phyloP scores from a whole-genome alignment of 2,797 vertebrate genomes.

The Macropodus opercularis region DNA sequence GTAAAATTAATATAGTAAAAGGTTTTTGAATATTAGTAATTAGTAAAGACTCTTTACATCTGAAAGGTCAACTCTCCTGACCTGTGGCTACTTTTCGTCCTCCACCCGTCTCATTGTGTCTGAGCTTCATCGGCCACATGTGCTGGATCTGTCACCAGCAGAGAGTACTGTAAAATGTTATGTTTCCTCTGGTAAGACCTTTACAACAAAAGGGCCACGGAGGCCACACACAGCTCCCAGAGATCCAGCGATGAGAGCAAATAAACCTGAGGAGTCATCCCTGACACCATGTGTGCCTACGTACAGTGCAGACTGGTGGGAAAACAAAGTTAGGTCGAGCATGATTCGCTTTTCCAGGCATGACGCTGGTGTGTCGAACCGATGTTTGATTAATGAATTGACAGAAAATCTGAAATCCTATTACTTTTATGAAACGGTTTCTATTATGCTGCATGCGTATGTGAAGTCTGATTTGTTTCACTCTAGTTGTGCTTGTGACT shows the following conservation, averaged over 20 bases:
- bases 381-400: conserved; percentile 19
- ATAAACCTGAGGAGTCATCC: conserved; percentile 84
- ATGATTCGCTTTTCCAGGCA: conserved; percentile 56
- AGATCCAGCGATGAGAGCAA: conserved; percentile 84
- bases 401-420: neutral
- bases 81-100: conserved; percentile 10
- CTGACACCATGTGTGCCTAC: conserved; percentile 79
- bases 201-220: conserved; percentile 78
- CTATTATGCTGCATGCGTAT: too few relatives aligned
- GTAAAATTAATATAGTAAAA: neutral
- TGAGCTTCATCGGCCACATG: conserved; percentile 44
- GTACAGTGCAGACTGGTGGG: conserved; percentile 70
- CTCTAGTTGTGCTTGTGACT: conserved; percentile 10
- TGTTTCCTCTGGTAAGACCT: conserved; percentile 79
- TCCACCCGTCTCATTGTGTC: conserved; percentile 53
- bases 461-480: too few relatives aligned
- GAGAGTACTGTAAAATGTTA: conserved; percentile 73
- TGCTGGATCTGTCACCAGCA: conserved; percentile 72
- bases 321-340: conserved; percentile 66
- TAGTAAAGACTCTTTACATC: too few relatives aligned
- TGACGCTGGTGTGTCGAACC: conserved; percentile 17
- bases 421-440: neutral
- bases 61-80: too few relatives aligned
- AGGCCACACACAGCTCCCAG: conserved; percentile 86
- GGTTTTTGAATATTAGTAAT: too few relatives aligned